Evolutionary conservation across 2,797 vertebrate species (phyloP).

Genomic region (Gambelia wislizenii): DNA sequence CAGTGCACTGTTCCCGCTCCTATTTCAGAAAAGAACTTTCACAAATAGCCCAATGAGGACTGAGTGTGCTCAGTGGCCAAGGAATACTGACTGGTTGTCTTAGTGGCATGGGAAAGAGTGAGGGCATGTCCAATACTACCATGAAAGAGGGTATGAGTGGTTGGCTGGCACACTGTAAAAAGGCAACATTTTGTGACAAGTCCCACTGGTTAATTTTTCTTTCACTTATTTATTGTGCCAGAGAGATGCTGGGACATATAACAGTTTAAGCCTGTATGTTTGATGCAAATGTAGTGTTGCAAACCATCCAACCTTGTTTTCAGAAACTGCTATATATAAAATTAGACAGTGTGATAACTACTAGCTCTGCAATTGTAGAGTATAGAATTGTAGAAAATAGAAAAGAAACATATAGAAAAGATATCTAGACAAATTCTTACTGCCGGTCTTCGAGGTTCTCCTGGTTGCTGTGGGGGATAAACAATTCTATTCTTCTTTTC

Average conservation of each 20-base stretch:
- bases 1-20: too few species aligned
- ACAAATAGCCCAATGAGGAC: too few species aligned
- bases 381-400: background rate
- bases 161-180: background rate
- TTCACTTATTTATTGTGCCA: background rate
- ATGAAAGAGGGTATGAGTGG: background rate
- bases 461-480: conserved; percentile 89
- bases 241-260: background rate
- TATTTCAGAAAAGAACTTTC: too few species aligned
- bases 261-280: background rate
- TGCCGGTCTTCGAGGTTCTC: conserved; percentile 89
- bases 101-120: background rate
- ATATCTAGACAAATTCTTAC: conserved; percentile 79
- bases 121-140: background rate
- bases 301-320: background rate
- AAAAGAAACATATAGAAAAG: background rate
- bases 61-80: too few species aligned
- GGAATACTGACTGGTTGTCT: background rate
- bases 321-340: background rate
- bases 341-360: background rate
- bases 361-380: background rate
- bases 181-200: background rate
- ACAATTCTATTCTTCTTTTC: conserved; percentile 88
- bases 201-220: background rate
- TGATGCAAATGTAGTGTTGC: background rate